These are phyloP conservation scores for Rhabdornis inornatus DNA, from an alignment of 2,113 vertebrate genomes.

Conservation along the genomic window DNA sequence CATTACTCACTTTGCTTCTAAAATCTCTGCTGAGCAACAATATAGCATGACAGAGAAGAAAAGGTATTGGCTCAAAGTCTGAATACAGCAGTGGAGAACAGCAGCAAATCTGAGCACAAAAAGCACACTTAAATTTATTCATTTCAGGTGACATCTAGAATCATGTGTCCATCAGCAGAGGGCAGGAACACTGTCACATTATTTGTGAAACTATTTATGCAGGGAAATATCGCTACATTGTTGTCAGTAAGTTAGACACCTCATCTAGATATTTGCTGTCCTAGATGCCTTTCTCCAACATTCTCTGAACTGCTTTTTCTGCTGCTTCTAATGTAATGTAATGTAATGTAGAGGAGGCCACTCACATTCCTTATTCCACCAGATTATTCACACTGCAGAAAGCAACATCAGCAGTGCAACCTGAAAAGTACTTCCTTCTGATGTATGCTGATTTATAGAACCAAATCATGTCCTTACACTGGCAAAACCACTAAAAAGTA, in stretches of 20 bases:
- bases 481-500: background rate
- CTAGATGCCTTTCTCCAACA: background rate
- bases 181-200: background rate
- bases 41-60: background rate
- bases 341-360: background rate
- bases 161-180: background rate
- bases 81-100: background rate
- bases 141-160: background rate
- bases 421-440: background rate
- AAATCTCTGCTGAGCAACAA: background rate
- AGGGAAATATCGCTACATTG: background rate
- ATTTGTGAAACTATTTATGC: background rate
- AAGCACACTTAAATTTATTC: background rate
- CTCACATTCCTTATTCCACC: background rate
- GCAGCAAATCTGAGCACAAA: background rate
- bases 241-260: background rate
- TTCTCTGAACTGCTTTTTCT: background rate
- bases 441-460: background rate
- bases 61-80: background rate
- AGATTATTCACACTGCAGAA: background rate
- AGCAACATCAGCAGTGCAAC: background rate
- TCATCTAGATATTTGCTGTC: background rate
- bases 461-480: background rate
- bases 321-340: background rate
- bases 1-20: background rate